Evolutionary conservation across 2,797 vertebrate species (phyloP).

Genomic region (Linurgus olivaceus): DNA sequence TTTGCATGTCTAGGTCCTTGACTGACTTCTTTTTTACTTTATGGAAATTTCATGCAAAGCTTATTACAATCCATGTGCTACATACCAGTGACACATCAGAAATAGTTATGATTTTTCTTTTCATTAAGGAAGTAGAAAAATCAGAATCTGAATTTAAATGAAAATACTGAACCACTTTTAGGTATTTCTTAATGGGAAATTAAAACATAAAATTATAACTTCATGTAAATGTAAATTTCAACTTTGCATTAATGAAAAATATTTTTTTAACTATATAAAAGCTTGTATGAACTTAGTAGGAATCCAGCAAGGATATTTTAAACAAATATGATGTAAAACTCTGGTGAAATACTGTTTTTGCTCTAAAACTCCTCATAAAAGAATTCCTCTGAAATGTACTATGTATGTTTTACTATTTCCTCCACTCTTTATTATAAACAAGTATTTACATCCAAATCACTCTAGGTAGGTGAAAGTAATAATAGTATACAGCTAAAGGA

Average conservation of each 20-base stretch:
- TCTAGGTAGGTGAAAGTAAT: background rate
- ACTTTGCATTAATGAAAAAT: background rate
- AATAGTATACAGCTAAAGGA: background rate
- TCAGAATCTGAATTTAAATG: background rate
- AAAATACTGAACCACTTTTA: background rate
- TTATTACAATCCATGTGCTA: background rate
- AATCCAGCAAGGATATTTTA: background rate
- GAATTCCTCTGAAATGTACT: background rate
- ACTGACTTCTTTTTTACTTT: background rate
- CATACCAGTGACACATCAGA: background rate
- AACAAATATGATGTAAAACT: background rate
- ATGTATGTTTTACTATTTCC: background rate
- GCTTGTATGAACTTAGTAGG: background rate
- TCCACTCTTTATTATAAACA: background rate
- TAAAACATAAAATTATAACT: background rate
- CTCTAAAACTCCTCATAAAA: background rate
- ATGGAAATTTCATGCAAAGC: background rate
- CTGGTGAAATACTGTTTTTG: background rate
- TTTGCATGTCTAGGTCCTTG: background rate
- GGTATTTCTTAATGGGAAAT: slow-evolving; percentile 20
- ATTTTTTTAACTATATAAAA: background rate
- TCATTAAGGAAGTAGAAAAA: background rate
- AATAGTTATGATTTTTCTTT: background rate
- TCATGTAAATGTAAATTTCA: slow-evolving; percentile 28
- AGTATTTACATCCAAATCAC: background rate